Conservation (phyloP, 2,113 vertebrate genomes). For the Coryphaenoides rupestris region DNA sequence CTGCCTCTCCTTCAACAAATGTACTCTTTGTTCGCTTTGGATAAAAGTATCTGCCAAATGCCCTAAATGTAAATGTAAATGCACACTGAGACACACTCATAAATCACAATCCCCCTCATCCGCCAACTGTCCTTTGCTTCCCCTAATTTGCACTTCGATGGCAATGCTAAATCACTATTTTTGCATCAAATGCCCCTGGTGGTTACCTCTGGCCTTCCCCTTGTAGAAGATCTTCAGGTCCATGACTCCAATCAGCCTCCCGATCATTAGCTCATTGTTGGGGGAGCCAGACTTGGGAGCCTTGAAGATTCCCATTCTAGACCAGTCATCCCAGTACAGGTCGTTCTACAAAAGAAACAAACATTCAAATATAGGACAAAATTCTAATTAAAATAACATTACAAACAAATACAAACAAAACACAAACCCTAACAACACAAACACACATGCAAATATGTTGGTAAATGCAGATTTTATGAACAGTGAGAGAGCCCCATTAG, state of each 20-base stretch:
- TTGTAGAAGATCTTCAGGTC: slow-evolving; percentile 98
- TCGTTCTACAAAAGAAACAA: slow-evolving; percentile 77
- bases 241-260: slow-evolving; percentile 89
- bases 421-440: too few relatives aligned
- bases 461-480: too few relatives aligned
- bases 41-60: too few relatives aligned
- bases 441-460: too few relatives aligned
- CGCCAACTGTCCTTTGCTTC: too few relatives aligned
- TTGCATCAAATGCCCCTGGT: neutral
- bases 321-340: slow-evolving; percentile 99
- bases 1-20: too few relatives aligned
- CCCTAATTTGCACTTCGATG: too few relatives aligned
- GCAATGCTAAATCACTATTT: neutral
- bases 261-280: slow-evolving; percentile 80
- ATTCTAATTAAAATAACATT: neutral
- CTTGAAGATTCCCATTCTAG: slow-evolving; percentile 93
- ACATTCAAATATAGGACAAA: slow-evolving; percentile 76
- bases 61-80: too few relatives aligned
- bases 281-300: slow-evolving; percentile 84
- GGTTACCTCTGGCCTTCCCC: slow-evolving; percentile 83
- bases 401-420: neutral
- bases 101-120: too few relatives aligned
- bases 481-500: too few relatives aligned
- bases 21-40: too few relatives aligned
- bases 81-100: too few relatives aligned